Base-by-base conservation (phyloP, 2,888 invertebrate species). In the Parasteatoda lunata region DNA sequence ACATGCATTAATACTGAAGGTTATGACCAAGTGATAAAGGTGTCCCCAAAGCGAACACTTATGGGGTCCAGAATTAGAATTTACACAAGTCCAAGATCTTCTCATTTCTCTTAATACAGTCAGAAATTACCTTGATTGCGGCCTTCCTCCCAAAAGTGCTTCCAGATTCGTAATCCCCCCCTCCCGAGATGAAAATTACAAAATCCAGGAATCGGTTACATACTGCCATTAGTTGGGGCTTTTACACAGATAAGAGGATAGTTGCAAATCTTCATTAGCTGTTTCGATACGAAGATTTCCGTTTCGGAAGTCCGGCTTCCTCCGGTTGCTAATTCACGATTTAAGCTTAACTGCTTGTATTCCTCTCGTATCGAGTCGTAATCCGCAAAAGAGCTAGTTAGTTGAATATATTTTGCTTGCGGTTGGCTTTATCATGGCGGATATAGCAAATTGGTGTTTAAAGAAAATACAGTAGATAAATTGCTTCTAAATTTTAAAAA, bases 211-310 rank as follows among this genome's bases (percentile, higher is more conserved):
- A 13, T 45, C 30, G 30, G 13, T 8, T 65, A 47, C 66, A n/a
- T 49, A 45, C 15, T 54, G 47, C 68, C 75, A 81, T 76, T 76
- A 77, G 82, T 7, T 64, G 51, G 59, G 4, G 76, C 70, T 77
- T 71, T 64, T 71, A 9, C 71, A 11, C 69, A 66, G 82, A 83
- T 83, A 83, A 83, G 77, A 75, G 68, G 48, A 68, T 81, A 73
- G 68, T 15, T 64, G 82, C 82, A 83, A 83, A 83, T 83, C 82
- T 83, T 83, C 82, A 83, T 83, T 83, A 83, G 82, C 82, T 70
- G 76, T 52, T 68, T 54, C n/a, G 8, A n/a, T 15, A 30, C 15
- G 59, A 52, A 71, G 70, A 70, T 52, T 54, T 15, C 52, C 9
- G 51, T 52, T 66, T 71, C 54, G 79, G 79, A 79, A 80, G 73